Evolutionary conservation across 2,797 vertebrate genomes (phyloP).

Genomic region (Alosa sapidissima): DNA sequence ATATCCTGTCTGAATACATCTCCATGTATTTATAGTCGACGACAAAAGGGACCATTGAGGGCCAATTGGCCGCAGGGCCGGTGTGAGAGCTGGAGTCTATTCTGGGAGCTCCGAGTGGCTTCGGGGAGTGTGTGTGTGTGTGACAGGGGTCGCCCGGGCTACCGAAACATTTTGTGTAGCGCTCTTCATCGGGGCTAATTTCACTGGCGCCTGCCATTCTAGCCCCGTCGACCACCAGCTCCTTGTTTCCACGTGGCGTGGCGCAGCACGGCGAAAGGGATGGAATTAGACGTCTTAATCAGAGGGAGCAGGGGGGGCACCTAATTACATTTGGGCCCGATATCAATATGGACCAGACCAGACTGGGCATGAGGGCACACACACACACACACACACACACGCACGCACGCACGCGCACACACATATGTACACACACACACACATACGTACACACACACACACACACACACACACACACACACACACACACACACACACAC

Average conservation of each 20-base stretch:
- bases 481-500: too few species aligned
- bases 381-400: too few species aligned
- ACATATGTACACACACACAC: too few species aligned
- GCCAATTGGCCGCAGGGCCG: background rate
- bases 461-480: too few species aligned
- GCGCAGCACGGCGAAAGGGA: background rate
- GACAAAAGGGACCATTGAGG: background rate
- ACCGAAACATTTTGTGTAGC: background rate
- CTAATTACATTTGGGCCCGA: background rate
- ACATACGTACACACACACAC: too few species aligned
- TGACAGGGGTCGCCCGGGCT: background rate
- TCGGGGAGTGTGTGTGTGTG: background rate
- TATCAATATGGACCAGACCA: background rate
- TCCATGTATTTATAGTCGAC: constrained; percentile 26
- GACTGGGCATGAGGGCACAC: background rate
- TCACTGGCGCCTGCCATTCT: background rate
- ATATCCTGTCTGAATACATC: background rate
- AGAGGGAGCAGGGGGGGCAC: background rate
- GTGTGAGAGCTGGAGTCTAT: background rate
- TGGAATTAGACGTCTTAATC: constrained; percentile 18
- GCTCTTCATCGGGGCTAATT: background rate
- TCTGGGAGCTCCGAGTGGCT: background rate
- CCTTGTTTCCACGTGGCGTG: background rate
- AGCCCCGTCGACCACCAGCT: background rate
- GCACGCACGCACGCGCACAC: too few species aligned